Evolutionary conservation across 2,888 invertebrate genomes (phyloP).

Genomic region (Trichogramma evanescens): DNA sequence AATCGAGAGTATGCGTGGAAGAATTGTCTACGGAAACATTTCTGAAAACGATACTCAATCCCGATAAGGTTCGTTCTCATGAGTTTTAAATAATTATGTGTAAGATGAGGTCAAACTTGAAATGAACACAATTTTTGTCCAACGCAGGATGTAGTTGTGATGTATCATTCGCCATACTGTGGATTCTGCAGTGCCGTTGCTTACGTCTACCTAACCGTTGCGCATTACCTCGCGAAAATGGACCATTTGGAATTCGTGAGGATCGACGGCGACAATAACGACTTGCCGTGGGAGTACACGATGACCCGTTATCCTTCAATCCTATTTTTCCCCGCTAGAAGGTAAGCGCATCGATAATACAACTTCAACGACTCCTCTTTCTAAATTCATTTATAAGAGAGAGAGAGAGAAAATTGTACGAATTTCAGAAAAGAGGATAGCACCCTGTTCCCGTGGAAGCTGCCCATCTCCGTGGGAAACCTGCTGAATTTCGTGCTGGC

Average conservation of each 20-base stretch:
- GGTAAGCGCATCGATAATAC: constrained; percentile 44
- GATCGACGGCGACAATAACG: constrained; percentile 76
- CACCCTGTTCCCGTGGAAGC: constrained; percentile 58
- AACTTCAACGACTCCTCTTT: background rate
- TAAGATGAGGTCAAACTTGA: background rate
- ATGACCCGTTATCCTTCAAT: constrained; percentile 74
- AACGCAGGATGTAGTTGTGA: constrained; percentile 65
- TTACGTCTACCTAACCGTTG: constrained; percentile 62
- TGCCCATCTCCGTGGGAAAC: constrained; percentile 60
- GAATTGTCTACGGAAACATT: constrained; percentile 65
- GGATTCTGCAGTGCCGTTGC: constrained; percentile 66
- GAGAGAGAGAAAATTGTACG: background rate
- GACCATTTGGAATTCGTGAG: constrained; percentile 56
- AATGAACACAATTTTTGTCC: constrained; percentile 10
- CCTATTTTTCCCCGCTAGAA: constrained; percentile 68
- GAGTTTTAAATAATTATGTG: constrained; percentile 25
- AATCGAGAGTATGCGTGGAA: constrained; percentile 49
- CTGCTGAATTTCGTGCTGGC: constrained; percentile 67
- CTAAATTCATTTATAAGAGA: background rate
- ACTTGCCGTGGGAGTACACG: constrained; percentile 80
- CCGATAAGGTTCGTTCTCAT: constrained; percentile 50
- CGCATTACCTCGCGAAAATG: constrained; percentile 55
- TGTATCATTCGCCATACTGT: constrained; percentile 74
- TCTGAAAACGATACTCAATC: constrained; percentile 54
- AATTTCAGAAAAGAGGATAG: constrained; percentile 61